A percentile compares a stretch with the other conserved stretches of the same genome.
These are phyloP conservation scores for Geococcyx californianus DNA, from an alignment of 2,113 vertebrate species.

Conservation along the genomic window DNA sequence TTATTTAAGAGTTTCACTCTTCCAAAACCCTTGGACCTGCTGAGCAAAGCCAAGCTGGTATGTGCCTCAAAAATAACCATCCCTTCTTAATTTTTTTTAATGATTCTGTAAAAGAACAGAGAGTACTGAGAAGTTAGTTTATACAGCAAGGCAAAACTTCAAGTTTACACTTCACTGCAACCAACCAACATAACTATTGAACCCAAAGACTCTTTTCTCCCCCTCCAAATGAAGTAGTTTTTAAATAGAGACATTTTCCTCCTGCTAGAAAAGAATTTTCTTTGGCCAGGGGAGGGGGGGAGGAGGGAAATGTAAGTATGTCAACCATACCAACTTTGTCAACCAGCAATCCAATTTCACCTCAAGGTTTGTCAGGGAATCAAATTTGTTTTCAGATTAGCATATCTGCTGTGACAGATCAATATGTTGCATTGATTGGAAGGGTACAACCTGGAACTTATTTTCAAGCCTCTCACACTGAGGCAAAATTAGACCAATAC, in stretches of 20 bases:
- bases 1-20: neutral
- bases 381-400: conserved; percentile 7
- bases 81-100: neutral
- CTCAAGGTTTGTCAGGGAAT: conserved; percentile 13
- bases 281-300: no score
- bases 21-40: neutral
- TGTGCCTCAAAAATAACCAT: neutral
- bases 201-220: neutral
- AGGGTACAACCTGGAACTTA: neutral
- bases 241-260: neutral
- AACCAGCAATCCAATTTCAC: conserved; percentile 34
- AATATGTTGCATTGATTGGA: conserved; percentile 33
- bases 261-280: neutral
- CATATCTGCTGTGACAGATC: conserved; percentile 30
- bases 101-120: neutral
- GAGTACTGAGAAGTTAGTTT: neutral
- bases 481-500: neutral
- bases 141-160: neutral
- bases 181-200: neutral
- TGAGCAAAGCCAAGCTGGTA: neutral
- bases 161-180: neutral
- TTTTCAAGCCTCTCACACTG: neutral
- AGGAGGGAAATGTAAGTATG: neutral
- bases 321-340: conserved; percentile 3
- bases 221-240: neutral